Conservation (phyloP, 2,888 invertebrate genomes). For the Protula sp. region DNA sequence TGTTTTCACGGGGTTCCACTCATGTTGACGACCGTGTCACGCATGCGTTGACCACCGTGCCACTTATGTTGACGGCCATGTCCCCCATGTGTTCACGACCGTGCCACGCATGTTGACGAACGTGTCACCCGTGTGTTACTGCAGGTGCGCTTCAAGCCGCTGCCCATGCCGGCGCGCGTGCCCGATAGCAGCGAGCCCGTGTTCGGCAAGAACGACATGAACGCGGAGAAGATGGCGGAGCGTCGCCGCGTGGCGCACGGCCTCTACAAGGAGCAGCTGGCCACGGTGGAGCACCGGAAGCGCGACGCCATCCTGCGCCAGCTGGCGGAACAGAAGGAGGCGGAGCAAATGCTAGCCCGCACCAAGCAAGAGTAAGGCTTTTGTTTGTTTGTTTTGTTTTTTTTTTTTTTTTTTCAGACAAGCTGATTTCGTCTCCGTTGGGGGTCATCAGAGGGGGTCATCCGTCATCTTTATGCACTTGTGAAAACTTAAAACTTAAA, state of each 20-base stretch:
- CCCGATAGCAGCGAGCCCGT: conserved; percentile 41
- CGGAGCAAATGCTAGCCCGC: conserved; percentile 42
- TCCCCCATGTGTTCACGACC: too few relatives aligned
- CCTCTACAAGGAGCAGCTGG: conserved; percentile 46
- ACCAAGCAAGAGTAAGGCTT: conserved; percentile 44
- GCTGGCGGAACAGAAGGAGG: conserved; percentile 47
- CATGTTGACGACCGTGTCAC: too few relatives aligned
- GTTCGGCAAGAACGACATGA: conserved; percentile 52
- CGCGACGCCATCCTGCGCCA: conserved; percentile 45
- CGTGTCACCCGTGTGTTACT: too few relatives aligned
- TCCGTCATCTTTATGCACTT: too few relatives aligned
- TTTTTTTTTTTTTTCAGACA: not conserved
- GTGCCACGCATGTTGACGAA: too few relatives aligned
- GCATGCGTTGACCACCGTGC: too few relatives aligned
- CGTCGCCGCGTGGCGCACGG: conserved; percentile 41
- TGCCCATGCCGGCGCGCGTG: conserved; percentile 42
- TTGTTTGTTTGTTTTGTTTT: too few relatives aligned
- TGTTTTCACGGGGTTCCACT: too few relatives aligned
- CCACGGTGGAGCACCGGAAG: conserved; percentile 47
- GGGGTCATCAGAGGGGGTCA: too few relatives aligned
- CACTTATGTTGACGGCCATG: too few relatives aligned
- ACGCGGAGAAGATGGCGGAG: conserved; percentile 48
- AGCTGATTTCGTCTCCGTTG: too few relatives aligned
- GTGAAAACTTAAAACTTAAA: too few relatives aligned
- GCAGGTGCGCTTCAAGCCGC: conserved; percentile 47